Percentiles rank a stretch among this genome's conserved stretches.
Conservation (phyloP, 1,140 invertebrate species). For the Venturia canescens region DNA sequence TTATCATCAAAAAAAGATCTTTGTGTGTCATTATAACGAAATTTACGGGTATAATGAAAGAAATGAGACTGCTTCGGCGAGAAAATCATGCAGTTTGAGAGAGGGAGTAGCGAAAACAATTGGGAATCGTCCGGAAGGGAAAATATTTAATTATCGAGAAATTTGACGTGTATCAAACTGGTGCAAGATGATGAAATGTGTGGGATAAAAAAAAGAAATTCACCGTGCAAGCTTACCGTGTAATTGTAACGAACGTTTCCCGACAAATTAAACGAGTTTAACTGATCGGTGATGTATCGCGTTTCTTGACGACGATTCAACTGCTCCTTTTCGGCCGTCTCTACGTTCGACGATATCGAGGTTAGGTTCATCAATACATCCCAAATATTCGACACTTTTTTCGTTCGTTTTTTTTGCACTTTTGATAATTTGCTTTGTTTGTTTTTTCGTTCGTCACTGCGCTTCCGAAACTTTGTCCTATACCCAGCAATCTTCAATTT, state of each 20-base stretch:
- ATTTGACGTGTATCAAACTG: too few species aligned
- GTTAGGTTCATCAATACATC: slow-evolving; percentile 71
- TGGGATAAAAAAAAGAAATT: slow-evolving; percentile 14
- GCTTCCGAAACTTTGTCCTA: background rate
- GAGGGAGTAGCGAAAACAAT: too few species aligned
- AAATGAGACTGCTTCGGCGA: background rate
- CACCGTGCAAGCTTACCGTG: slow-evolving; percentile 57
- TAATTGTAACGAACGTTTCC: slow-evolving; percentile 50
- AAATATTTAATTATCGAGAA: background rate
- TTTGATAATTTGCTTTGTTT: background rate
- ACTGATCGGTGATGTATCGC: slow-evolving; percentile 59
- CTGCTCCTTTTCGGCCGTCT: slow-evolving; percentile 53
- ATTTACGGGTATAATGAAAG: background rate
- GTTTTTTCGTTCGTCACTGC: background rate
- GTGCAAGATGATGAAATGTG: slow-evolving; percentile 4
- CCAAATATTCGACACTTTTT: slow-evolving; percentile 35
- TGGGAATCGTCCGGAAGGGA: too few species aligned
- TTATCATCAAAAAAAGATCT: background rate
- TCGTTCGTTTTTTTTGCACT: slow-evolving; percentile 14
- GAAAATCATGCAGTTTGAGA: too few species aligned
- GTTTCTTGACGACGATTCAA: slow-evolving; percentile 57
- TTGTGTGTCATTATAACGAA: background rate
- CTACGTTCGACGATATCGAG: slow-evolving; percentile 61
- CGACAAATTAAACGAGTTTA: slow-evolving; percentile 64
- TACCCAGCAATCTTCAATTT: background rate